A percentile compares a stretch with the other conserved stretches of the same genome.
Evolutionary conservation across 2,113 vertebrate species (phyloP).

Genomic region (Platysteira castanea): DNA sequence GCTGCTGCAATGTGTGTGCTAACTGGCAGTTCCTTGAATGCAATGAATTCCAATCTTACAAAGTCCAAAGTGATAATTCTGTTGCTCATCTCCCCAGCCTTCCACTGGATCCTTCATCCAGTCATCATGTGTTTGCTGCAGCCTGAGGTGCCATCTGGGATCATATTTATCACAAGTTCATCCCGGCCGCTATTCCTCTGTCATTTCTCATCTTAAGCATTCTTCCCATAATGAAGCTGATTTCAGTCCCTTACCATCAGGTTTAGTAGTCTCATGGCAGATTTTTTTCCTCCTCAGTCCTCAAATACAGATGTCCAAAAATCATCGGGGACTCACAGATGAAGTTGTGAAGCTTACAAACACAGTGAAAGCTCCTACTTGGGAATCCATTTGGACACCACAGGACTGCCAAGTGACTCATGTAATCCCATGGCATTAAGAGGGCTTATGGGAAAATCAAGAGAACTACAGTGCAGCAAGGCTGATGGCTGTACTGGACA

Average conservation of each 20-base stretch:
- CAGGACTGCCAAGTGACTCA: background rate
- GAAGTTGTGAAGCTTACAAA: background rate
- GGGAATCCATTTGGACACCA: background rate
- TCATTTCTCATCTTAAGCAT: background rate
- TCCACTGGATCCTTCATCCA: background rate
- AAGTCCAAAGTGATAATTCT: background rate
- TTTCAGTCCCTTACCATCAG: background rate
- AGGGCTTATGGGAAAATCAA: background rate
- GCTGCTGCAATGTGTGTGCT: background rate
- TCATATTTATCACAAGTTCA: background rate
- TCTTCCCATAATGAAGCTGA: background rate
- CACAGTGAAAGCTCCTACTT: background rate
- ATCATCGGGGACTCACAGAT: background rate
- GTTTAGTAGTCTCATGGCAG: background rate
- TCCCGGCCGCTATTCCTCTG: background rate
- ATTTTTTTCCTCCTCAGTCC: background rate
- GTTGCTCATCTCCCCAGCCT: background rate
- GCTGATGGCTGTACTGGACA: background rate
- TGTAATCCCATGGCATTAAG: background rate
- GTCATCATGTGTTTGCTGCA: background rate
- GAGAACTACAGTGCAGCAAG: background rate
- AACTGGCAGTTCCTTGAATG: background rate
- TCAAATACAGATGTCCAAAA: background rate
- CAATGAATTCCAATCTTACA: background rate
- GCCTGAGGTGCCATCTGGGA: background rate